phyloP scores from a whole-genome alignment of 2,797 vertebrate genomes.

The Helarctos malayanus region DNA sequence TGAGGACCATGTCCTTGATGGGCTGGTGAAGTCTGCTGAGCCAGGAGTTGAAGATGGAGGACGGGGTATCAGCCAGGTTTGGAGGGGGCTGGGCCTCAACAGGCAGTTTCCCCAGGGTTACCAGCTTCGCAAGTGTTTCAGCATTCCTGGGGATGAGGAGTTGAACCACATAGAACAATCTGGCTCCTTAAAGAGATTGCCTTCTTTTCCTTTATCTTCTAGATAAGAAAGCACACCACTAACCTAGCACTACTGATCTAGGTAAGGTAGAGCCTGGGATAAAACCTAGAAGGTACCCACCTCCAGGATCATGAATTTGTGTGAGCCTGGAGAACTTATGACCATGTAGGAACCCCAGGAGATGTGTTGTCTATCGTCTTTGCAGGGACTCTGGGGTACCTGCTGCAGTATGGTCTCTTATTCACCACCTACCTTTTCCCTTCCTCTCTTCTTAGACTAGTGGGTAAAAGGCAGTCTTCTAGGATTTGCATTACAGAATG shows the following conservation, averaged over 20 bases:
- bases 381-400: background rate
- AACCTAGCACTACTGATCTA: background rate
- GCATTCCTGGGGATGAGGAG: slow-evolving; percentile 45
- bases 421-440: background rate
- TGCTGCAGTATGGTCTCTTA: background rate
- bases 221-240: background rate
- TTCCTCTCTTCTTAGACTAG: background rate
- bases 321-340: background rate
- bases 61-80: background rate
- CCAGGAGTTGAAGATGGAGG: slow-evolving; percentile 21
- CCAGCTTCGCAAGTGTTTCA: background rate
- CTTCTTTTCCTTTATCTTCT: background rate
- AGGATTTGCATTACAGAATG: background rate
- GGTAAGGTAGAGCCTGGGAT: background rate
- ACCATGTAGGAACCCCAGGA: background rate
- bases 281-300: background rate
- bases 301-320: background rate
- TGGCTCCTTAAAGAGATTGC: background rate
- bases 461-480: background rate
- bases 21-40: background rate
- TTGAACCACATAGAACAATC: background rate
- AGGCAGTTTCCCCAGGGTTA: background rate
- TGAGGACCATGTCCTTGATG: background rate
- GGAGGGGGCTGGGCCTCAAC: background rate
- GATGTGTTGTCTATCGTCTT: background rate